Conservation (phyloP, 1,140 invertebrate genomes). For the Drosophila tristis region DNA sequence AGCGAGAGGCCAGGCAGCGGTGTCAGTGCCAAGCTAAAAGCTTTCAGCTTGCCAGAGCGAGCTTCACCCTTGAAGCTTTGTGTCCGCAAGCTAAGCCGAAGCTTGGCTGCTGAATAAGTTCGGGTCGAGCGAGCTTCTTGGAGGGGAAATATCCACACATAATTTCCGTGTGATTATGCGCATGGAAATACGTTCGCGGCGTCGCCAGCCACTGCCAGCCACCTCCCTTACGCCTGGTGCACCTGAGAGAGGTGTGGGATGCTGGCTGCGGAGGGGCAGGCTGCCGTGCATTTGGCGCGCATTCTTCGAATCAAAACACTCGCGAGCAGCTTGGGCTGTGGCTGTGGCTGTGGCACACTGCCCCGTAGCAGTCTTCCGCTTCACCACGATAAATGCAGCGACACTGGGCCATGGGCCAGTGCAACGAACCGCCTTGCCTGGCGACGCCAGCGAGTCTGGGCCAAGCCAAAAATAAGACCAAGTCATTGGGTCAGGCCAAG, state of each 20-base stretch:
- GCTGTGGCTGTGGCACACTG: no score
- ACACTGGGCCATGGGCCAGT: constrained; percentile 9
- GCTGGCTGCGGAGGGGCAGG: not conserved
- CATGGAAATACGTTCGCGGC: not conserved
- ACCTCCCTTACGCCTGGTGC: not conserved
- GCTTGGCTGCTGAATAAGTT: constrained; percentile 48
- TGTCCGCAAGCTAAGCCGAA: not conserved
- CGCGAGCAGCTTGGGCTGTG: no score
- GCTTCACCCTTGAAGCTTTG: constrained; percentile 1
- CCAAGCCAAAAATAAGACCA: constrained; percentile 45
- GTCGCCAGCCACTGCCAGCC: not conserved
- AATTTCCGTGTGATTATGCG: constrained; percentile 1
- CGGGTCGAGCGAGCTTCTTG: constrained; percentile 2
- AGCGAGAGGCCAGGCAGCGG: no score
- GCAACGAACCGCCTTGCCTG: constrained; percentile 34
- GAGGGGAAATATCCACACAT: constrained; percentile 26
- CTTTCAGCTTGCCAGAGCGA: not conserved
- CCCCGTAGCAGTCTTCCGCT: no score
- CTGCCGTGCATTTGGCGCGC: not conserved
- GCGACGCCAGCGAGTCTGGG: constrained; percentile 57
- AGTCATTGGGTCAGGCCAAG: constrained; percentile 56
- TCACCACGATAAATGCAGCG: no score
- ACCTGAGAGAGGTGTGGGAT: no score
- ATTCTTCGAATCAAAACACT: not conserved
- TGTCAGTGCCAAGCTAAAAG: no score